These are phyloP conservation scores for Pocillopora meandrina DNA, from an alignment of 92 coral and sea anemone genomes.

Conservation along the genomic window DNA sequence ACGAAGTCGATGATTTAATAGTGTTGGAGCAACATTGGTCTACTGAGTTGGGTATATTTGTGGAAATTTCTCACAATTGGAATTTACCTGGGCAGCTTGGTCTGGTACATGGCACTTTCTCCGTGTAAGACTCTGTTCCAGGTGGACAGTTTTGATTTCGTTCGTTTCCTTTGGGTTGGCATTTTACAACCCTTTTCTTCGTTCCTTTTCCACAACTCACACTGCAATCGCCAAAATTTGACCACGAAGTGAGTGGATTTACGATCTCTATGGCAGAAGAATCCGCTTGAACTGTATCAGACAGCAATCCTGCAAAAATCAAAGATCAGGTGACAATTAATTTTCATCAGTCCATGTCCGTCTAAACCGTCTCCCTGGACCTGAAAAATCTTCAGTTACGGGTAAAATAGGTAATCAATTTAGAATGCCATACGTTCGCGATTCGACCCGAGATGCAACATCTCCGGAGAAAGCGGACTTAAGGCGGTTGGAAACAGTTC, in stretches of 20 bases:
- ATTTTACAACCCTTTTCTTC: conserved; percentile 58
- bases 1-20: too few relatives aligned
- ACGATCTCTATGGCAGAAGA: neutral
- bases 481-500: too few relatives aligned
- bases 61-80: too few relatives aligned
- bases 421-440: too few relatives aligned
- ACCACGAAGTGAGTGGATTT: conserved; percentile 27
- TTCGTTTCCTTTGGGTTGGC: conserved; percentile 60
- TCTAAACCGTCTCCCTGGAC: too few relatives aligned
- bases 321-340: neutral
- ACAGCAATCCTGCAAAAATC: conserved; percentile 49
- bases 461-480: too few relatives aligned
- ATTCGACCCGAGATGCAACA: too few relatives aligned
- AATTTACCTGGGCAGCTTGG: conserved; percentile 94
- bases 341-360: neutral
- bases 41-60: too few relatives aligned
- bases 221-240: conserved; percentile 81
- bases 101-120: conserved; percentile 79
- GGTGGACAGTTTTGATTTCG: conserved; percentile 67
- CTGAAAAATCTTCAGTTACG: too few relatives aligned
- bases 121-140: conserved; percentile 69
- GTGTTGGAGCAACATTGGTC: too few relatives aligned
- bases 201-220: conserved; percentile 93
- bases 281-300: conserved; percentile 58
- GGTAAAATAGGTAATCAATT: too few relatives aligned